Evolutionary conservation across 1,140 invertebrate genomes (phyloP), one percentile per base, ranked within the genome.

Genomic region (Caenorhabditis inopinata): DNA sequence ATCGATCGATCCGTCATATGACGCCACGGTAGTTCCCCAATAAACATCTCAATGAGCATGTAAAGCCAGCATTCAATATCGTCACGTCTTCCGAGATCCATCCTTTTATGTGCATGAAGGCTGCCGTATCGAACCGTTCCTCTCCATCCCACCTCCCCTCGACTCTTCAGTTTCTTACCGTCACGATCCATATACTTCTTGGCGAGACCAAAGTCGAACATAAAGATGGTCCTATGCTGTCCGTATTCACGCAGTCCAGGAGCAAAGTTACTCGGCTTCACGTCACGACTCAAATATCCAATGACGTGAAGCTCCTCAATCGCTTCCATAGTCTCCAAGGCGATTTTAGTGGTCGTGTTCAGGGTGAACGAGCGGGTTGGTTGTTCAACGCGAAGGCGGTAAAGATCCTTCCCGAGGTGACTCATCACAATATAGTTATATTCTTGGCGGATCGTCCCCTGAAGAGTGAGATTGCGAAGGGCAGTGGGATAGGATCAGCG

Each of bases 111-210:
- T n/a, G 82, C 82, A 32, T 82, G 29, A 6, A 83, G 82, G n/a
- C 53, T 74, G 18, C 82, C 82, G 80, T 83, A 83, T 47, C 82
- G n/a, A 1, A 74, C 82, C 0, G 82, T 83, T 77, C 82, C 45
- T 14, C 85, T 49, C 85, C 85, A 86, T 23, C 85, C 85, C 35
- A 83, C 75, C 9, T 85, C 83, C 23, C 68, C 48, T 25, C 85
- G 42, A 12, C 81, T 32, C n/a, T 76, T 73, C 1, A 84, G n/a
- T 2, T 84, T 12, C 27, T 84, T 74, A 12, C 53, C 32, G 18
- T 81, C 77, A 35, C 83, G 62, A 51, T 78, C 79, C 12, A 79
- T 35, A 32, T 76, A 77, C 21, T 83, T 73, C 6, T 75, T 42
- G 6, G 77, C 62, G 16, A 80, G 32, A 16, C 78, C 74, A 42